Percentiles rank a stretch among this genome's conserved stretches.
Evolutionary conservation across 2,888 invertebrate species (phyloP).

Genomic region (Troides helena): DNA sequence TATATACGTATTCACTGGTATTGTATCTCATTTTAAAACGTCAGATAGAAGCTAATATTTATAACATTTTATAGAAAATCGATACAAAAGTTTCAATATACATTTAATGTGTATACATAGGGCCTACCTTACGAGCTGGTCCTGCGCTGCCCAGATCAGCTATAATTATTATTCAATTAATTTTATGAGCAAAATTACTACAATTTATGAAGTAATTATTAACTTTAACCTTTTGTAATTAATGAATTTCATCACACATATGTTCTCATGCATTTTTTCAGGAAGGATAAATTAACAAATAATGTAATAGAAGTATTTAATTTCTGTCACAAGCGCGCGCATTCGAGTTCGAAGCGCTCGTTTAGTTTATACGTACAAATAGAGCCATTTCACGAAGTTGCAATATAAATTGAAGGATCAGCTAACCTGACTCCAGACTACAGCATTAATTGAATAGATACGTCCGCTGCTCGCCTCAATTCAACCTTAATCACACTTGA

Average conservation of each 20-base stretch:
- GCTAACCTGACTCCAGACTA: constrained; percentile 59
- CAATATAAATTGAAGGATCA: constrained; percentile 66
- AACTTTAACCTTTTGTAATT: too few relatives aligned
- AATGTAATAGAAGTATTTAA: constrained; percentile 14
- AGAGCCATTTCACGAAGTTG: constrained; percentile 64
- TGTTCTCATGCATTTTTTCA: not conserved
- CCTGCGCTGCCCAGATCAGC: too few relatives aligned
- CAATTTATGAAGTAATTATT: too few relatives aligned
- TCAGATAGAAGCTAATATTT: not conserved
- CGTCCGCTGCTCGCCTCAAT: constrained; percentile 72
- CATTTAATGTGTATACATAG: too few relatives aligned
- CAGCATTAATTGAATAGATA: constrained; percentile 77
- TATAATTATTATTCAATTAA: too few relatives aligned
- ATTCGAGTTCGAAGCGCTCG: constrained; percentile 38
- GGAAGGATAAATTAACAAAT: not conserved
- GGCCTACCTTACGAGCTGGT: too few relatives aligned
- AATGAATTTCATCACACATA: not conserved
- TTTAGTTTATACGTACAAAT: constrained; percentile 54
- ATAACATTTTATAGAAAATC: not conserved
- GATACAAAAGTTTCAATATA: too few relatives aligned
- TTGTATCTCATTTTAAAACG: not conserved
- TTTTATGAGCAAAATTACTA: too few relatives aligned
- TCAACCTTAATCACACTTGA: constrained; percentile 74
- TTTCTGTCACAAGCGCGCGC: constrained; percentile 20
- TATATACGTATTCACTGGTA: not conserved